Evolutionary conservation across 2,113 vertebrate genomes (phyloP), one percentile per base, ranked within the genome.

Genomic region (Trichomycterus rosablanca): DNA sequence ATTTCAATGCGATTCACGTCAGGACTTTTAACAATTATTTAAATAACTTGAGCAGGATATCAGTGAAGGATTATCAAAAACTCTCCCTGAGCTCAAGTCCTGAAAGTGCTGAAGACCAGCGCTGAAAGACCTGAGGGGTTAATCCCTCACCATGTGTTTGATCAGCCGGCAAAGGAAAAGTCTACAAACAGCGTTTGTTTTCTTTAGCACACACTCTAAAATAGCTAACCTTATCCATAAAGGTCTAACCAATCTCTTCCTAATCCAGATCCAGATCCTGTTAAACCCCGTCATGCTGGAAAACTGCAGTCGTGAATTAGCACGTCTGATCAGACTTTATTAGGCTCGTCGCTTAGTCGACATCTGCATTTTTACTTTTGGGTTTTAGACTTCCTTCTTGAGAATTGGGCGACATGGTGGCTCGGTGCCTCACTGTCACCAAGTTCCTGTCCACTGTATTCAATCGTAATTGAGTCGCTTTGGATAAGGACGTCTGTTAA

Each of bases 91-190:
- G 32, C 48, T 52, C 12, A 5, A 34, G 8, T n/a, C 20, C 24
- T 15, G 59, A 62, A 30, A n/a, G 46, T 42, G 16, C 11, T 30
- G 34, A 28, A 28, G 22, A 2, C 34, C 9, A 50, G 15, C 9
- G 28, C 46, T 22, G 49, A 51, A 15, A 28, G 34, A 40, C 22
- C 24, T 19, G 28, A 56, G 23, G 15, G 32, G 32, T 32, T 49
- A 65, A 65, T 57, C 43, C 51, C 34, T n/a, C 20, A 7, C 22
- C 16, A 3, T 28, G 42, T 51, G 43, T 37, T 46, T 55, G 50
- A 35, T 48, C 52, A 28, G 24, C 15, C 43, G 10, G 16, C 30
- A 37, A 12, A 46, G 15, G 34, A 39, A 46, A 9, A 18, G n/a
- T 49, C 43, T 6, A 35, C 32, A 14, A 23, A 32, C 20, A 46